Percentiles rank a stretch among this genome's conserved stretches.
Evolutionary conservation across 2,113 vertebrate genomes (phyloP).

Genomic region (Seriola aureovittata): DNA sequence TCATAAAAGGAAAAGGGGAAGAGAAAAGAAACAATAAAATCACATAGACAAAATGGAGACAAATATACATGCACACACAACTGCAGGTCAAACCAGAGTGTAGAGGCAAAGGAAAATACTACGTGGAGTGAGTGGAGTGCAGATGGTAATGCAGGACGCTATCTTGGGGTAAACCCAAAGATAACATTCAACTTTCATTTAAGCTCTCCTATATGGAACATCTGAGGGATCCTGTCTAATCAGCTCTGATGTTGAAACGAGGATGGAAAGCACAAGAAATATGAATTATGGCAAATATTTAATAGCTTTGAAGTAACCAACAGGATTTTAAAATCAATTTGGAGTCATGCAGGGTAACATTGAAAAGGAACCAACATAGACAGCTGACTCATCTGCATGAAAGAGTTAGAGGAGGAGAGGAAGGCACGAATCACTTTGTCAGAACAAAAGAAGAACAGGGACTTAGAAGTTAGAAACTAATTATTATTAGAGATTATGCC

Average conservation of each 20-base stretch:
- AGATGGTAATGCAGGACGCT: not conserved
- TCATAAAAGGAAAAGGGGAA: not conserved
- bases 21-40: not conserved
- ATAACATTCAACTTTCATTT: too few relatives aligned
- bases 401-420: conserved; percentile 11
- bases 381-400: conserved; percentile 33
- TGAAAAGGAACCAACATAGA: conserved; percentile 35
- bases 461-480: conserved; percentile 10
- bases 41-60: not conserved
- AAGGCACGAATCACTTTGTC: conserved; percentile 20
- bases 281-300: not conserved
- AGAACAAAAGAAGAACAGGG: conserved; percentile 15
- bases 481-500: conserved; percentile 21
- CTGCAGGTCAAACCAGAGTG: not conserved
- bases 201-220: not conserved
- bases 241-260: conserved; percentile 4
- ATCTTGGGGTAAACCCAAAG: not conserved
- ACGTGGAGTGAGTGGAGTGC: not conserved
- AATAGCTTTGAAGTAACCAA: not conserved
- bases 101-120: not conserved
- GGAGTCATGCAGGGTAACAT: not conserved
- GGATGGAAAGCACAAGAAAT: not conserved
- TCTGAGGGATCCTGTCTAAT: conserved; percentile 1
- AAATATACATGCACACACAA: not conserved
- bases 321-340: conserved; percentile 11